A percentile compares a stretch with the other conserved stretches of the same genome.
These are phyloP conservation scores for Micrasema minimum DNA, from an alignment of 1,140 invertebrate genomes.

Conservation along the genomic window DNA sequence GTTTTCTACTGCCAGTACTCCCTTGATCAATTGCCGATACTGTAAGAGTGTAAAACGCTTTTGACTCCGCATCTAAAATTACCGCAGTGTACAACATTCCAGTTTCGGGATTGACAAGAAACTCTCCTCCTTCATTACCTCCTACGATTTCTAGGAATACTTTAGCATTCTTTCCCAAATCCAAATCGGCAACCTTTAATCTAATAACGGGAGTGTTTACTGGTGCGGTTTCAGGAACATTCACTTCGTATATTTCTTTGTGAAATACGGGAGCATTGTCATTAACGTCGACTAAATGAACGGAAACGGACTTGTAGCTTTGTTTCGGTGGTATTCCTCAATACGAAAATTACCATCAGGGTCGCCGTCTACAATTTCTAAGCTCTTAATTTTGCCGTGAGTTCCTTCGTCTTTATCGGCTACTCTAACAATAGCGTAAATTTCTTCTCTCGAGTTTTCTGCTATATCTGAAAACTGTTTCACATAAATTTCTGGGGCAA, in stretches of 20 bases:
- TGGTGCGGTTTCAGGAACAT: conserved; percentile 85
- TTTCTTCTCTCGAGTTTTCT: conserved; percentile 81
- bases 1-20: conserved; percentile 78
- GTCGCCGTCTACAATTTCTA: conserved; percentile 85
- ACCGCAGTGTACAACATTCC: conserved; percentile 86
- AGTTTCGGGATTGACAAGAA: conserved; percentile 82
- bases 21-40: conserved; percentile 87
- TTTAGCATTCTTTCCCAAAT: conserved; percentile 79
- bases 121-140: conserved; percentile 86
- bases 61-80: conserved; percentile 84
- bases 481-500: conserved; percentile 82
- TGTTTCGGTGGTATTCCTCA: conserved; percentile 76
- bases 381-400: conserved; percentile 79
- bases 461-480: conserved; percentile 78
- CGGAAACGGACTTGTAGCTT: conserved; percentile 76
- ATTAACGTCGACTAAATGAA: conserved; percentile 79
- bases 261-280: conserved; percentile 87
- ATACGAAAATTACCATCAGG: conserved; percentile 83
- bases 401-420: conserved; percentile 80
- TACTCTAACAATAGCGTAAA: conserved; percentile 86
- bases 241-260: conserved; percentile 83
- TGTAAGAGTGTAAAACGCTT: conserved; percentile 85
- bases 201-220: conserved; percentile 83
- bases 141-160: conserved; percentile 85
- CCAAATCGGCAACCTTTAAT: conserved; percentile 82